phyloP scores from a whole-genome alignment of 2,888 invertebrate species.

The Epiblema foenella region DNA sequence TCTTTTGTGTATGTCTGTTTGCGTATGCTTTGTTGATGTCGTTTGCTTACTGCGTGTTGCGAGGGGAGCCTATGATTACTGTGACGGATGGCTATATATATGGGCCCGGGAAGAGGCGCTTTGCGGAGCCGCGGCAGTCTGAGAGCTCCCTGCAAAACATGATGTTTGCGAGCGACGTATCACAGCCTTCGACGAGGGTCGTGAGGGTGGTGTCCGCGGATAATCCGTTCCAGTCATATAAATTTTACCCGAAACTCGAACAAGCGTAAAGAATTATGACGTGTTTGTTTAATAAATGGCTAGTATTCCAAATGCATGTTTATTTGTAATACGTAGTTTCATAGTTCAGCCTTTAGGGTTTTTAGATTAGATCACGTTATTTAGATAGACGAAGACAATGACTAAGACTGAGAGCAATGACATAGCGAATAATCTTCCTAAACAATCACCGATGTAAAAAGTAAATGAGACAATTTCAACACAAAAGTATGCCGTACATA shows the following conservation, averaged over 20 bases:
- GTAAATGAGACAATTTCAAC: no score
- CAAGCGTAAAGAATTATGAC: neutral
- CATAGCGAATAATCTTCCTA: no score
- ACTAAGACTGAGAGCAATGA: no score
- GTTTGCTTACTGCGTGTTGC: slow-evolving; percentile 70
- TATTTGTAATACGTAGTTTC: neutral
- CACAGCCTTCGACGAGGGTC: slow-evolving; percentile 71
- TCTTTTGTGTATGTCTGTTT: slow-evolving; percentile 55
- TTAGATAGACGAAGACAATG: no score
- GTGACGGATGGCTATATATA: slow-evolving; percentile 52
- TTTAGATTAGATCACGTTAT: no score
- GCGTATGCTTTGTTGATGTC: slow-evolving; percentile 60
- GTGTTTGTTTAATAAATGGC: slow-evolving; percentile 17
- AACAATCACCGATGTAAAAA: no score
- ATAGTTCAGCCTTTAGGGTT: no score
- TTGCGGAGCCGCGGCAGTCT: slow-evolving; percentile 50
- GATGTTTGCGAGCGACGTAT: slow-evolving; percentile 67
- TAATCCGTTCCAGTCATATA: slow-evolving; percentile 70
- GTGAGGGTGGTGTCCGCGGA: slow-evolving; percentile 70
- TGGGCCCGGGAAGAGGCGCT: slow-evolving; percentile 51
- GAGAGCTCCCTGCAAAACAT: slow-evolving; percentile 62
- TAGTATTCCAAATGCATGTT: neutral
- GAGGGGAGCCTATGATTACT: slow-evolving; percentile 66
- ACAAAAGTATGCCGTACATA: no score
- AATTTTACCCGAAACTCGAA: slow-evolving; percentile 56